Evolutionary conservation across 2,797 vertebrate species (phyloP), one percentile per base, ranked within the genome.

Genomic region (Crotalus adamanteus): DNA sequence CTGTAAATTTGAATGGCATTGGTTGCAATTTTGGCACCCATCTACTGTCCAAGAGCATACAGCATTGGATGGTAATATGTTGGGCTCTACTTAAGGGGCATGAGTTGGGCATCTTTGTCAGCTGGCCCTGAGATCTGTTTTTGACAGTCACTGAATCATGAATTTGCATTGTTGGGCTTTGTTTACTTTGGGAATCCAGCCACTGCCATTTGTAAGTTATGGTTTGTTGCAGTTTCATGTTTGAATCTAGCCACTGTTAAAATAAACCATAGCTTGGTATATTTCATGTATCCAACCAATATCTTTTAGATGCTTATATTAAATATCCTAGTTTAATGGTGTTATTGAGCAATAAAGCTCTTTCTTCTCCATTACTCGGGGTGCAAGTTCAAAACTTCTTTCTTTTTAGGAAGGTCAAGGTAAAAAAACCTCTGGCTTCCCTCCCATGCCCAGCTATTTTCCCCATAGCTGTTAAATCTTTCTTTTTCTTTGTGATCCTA

Each of bases 381-480:
- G 9, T 88, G 18, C 69, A 16, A 95, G 47, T 73, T 4, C 9
- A 91, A 94, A 18, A 25, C 16, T 65, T 3, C 83, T 89, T 93
- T 73, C 94, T 63, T 2, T 28, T 73, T 78, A 51, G 22, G 61
- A 42, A 83, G 2, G 37, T 31, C 65, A 0, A 0, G 65, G 3
- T 53, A 0, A 42, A 55, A 53, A 11, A 37, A 3, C 14, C 14
- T 8, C 13, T 92, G 61, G 57, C 90, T 22, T 20, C 83, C 86
- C 28, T 55, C 90, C 57, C 37, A 8, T 59, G 3, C 2, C 1
- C 3, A 37, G 89, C 90, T 73, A 69, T 57, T n/a, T n/a, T 60
- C 55, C 20, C n/a, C 63, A 93, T 94, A 93, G 78, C 87, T 2
- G 1, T 60, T 93, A 90, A 96, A 87, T 5, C 37, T 94, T 63